Conservation (phyloP, 2,113 vertebrate species). For the Tychaedon coryphoeus region DNA sequence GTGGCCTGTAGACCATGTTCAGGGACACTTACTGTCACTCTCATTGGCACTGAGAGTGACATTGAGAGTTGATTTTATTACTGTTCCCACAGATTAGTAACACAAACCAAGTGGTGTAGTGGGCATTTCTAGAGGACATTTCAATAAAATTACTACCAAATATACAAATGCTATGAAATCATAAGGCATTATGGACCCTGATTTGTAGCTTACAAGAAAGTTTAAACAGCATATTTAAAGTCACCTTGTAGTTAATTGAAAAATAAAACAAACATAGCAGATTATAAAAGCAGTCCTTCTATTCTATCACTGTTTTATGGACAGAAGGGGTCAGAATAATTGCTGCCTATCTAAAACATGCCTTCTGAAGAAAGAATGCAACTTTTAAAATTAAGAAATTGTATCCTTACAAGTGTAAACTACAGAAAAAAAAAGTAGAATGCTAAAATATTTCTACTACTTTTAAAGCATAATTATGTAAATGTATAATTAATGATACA, state of each 20-base stretch:
- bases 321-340: background rate
- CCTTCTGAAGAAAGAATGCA: background rate
- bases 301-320: background rate
- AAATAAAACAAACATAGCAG: background rate
- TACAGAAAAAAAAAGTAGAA: background rate
- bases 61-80: background rate
- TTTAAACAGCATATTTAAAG: background rate
- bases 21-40: background rate
- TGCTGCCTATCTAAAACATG: background rate
- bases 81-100: background rate
- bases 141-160: background rate
- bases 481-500: background rate
- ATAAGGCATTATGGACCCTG: background rate
- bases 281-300: background rate
- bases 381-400: background rate
- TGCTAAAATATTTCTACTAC: background rate
- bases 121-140: background rate
- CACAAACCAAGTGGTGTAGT: background rate
- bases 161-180: background rate
- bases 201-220: background rate
- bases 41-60: background rate
- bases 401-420: background rate
- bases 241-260: background rate
- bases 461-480: background rate
- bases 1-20: background rate